These are phyloP conservation scores for Notamacropus eugenii DNA, from an alignment of 2,797 vertebrate species.

Conservation along the genomic window DNA sequence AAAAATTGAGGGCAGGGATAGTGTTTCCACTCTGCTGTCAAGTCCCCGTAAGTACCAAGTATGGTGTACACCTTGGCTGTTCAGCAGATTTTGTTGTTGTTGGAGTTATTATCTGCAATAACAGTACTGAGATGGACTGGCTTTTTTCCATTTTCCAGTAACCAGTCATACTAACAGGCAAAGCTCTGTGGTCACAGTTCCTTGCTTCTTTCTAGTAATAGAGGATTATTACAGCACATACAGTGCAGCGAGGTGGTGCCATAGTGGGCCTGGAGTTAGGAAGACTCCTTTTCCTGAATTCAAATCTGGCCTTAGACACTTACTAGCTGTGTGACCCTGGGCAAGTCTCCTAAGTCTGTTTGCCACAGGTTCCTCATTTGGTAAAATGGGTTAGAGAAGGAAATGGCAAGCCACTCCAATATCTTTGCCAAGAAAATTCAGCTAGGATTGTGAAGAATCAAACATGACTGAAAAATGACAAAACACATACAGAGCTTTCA, in stretches of 20 bases:
- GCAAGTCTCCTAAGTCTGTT: not conserved
- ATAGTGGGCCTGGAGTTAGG: not conserved
- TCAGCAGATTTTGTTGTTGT: not conserved
- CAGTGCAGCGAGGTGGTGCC: not conserved
- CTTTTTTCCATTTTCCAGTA: not conserved
- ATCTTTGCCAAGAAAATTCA: not conserved
- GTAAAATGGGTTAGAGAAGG: not conserved
- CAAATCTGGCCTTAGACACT: not conserved
- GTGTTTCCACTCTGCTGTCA: not conserved
- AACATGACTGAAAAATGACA: not conserved
- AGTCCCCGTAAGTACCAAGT: not conserved
- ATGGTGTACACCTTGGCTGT: not conserved
- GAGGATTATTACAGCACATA: not conserved
- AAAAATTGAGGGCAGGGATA: too few species aligned
- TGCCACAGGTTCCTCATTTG: not conserved
- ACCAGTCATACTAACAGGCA: not conserved
- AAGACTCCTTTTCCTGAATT: not conserved
- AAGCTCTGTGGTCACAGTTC: not conserved
- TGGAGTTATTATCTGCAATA: not conserved
- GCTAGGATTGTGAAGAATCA: not conserved
- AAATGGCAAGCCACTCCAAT: not conserved
- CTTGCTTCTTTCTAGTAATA: not conserved
- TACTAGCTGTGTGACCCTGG: not conserved
- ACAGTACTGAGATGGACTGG: not conserved
- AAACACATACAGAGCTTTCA: not conserved